Conservation (phyloP, 1,140 invertebrate species). For the Apis mellifera region Amel_HAv3.1 CM009934.2:3894001-3894500, state of each 20-base stretch:
- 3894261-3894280: constrained; percentile 47
- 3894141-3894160: constrained; percentile 22
- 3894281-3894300: constrained; percentile 46
- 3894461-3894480: constrained; percentile 58
- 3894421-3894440: constrained; percentile 39
- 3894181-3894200: constrained; percentile 34
- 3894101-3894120: neutral
- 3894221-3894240: constrained; percentile 28
- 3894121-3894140: neutral
- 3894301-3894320: constrained; percentile 65
- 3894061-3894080: neutral
- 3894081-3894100: too few species aligned
- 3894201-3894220: constrained; percentile 54
- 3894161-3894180: constrained; percentile 59
- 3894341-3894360: constrained; percentile 77
- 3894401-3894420: constrained; percentile 68
- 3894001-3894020: too few species aligned
- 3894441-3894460: constrained; percentile 49
- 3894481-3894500: constrained; percentile 59
- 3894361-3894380: constrained; percentile 70
- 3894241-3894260: constrained; percentile 55
- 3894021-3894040: too few species aligned
- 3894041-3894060: too few species aligned
- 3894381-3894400: constrained; percentile 66
- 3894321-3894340: constrained; percentile 77